Conservation (phyloP, 2,113 vertebrate genomes). For the Elanus axillaris region DNA sequence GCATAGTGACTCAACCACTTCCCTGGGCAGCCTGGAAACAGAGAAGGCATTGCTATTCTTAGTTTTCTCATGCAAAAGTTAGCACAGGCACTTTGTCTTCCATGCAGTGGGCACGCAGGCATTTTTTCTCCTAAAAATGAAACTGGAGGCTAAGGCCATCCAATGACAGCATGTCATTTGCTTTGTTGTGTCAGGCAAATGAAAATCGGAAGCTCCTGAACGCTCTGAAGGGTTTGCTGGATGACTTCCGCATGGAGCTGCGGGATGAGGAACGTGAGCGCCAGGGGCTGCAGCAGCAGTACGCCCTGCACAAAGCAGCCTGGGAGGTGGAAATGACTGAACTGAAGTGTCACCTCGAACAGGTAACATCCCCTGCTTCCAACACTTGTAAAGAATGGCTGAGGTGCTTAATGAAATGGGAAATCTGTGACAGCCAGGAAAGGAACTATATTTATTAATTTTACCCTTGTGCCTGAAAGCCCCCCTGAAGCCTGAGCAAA, state of each 20-base stretch:
- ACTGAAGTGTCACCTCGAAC: slow-evolving; percentile 83
- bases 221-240: slow-evolving; percentile 84
- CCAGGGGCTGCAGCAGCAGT: slow-evolving; percentile 85
- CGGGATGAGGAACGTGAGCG: slow-evolving; percentile 81
- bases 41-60: not conserved
- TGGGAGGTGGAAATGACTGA: slow-evolving; percentile 90
- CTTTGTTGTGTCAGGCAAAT: slow-evolving; percentile 71
- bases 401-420: not conserved
- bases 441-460: not conserved
- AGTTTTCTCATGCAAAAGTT: not conserved
- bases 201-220: slow-evolving; percentile 85
- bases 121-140: not conserved
- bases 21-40: not conserved
- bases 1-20: not conserved
- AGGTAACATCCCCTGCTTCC: slow-evolving; percentile 64
- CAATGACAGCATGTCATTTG: not conserved
- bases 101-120: not conserved
- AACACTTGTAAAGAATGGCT: not conserved
- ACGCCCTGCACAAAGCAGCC: slow-evolving; percentile 87
- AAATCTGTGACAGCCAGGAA: not conserved
- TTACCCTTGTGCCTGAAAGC: not conserved
- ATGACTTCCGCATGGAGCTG: slow-evolving; percentile 88
- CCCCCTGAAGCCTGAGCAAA: not conserved
- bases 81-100: not conserved
- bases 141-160: not conserved